A percentile compares a stretch with the other conserved stretches of the same genome.
These are phyloP conservation scores for Tachuris rubrigastra DNA, from an alignment of 2,113 vertebrate species.

Conservation along the genomic window DNA sequence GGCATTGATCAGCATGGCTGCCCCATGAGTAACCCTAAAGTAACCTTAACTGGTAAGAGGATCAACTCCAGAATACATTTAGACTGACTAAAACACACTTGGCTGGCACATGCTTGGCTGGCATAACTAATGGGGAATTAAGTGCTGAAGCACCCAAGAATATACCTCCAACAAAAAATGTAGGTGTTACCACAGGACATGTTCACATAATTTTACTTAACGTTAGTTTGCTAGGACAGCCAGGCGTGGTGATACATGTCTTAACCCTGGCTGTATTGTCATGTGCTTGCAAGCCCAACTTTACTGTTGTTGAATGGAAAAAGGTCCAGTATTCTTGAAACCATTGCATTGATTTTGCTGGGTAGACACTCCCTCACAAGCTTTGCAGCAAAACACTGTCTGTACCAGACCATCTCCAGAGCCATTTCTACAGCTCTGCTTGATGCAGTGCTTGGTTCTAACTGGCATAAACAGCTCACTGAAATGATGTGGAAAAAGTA, in stretches of 20 bases:
- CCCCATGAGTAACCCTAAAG: neutral
- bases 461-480: neutral
- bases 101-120: neutral
- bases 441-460: neutral
- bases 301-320: neutral
- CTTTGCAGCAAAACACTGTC: neutral
- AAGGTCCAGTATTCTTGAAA: neutral
- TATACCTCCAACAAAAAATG: neutral
- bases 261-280: neutral
- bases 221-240: neutral
- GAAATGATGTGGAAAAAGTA: neutral
- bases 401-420: neutral
- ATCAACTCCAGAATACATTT: neutral
- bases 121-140: neutral
- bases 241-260: neutral
- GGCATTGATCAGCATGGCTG: neutral
- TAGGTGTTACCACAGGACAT: neutral
- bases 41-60: neutral
- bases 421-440: neutral
- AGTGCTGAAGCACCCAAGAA: neutral
- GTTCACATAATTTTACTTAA: neutral
- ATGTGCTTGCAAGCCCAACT: neutral
- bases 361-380: neutral
- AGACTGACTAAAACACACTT: neutral
- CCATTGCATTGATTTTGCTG: accelerated